Evolutionary conservation across 2,113 vertebrate genomes (phyloP), one percentile per base, ranked within the genome.

Genomic region (Nannobrachium achirus): DNA sequence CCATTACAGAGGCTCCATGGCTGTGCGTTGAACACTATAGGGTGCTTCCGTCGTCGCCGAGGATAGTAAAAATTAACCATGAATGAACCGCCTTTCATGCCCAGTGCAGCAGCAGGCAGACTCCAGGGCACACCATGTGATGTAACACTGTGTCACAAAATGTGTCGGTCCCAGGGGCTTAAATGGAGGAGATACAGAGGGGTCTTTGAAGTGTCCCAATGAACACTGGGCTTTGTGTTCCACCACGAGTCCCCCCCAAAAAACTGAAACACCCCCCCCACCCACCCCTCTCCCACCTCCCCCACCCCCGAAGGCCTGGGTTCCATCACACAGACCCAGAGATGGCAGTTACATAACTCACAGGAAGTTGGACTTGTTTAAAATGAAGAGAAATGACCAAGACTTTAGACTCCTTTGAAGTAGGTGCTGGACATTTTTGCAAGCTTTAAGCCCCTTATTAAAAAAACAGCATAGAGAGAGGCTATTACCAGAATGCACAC

Each of bases 191-290:
- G 75, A 81, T 81, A 84, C 84, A 86, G 78, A 83, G 71, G 66
- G 75, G 67, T 60, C 84, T 89, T 91, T 91, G 89, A 88, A 33
- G 25, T 84, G 77, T 72, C 73, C 82, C 81, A 86, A 86, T 89
- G 86, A 89, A 91, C 84, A 86, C 78, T 84, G 74, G 77, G 71
- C 73, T 85, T 86, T 89, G 84, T 86, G 73, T 71, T 40, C 13
- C 5, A 41, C 64, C 42, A 44, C 48, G n/a, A n/a, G n/a, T n/a
- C 48, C 10, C 38, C 74, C 71, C 38, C 13, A 33, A 33, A 33
- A 33, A 33, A 33, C 25, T 33, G 25, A 33, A 33, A 33, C 25
- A 33, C 25, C 25, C 25, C 25, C 25, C 25, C 25, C 3, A 33
- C 25, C 25, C 0, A 33, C 3, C 25, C 25, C 25, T 5, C 25